Evolutionary conservation across 2,113 vertebrate genomes (phyloP).

Genomic region (Campylomormyrus tamandua): DNA sequence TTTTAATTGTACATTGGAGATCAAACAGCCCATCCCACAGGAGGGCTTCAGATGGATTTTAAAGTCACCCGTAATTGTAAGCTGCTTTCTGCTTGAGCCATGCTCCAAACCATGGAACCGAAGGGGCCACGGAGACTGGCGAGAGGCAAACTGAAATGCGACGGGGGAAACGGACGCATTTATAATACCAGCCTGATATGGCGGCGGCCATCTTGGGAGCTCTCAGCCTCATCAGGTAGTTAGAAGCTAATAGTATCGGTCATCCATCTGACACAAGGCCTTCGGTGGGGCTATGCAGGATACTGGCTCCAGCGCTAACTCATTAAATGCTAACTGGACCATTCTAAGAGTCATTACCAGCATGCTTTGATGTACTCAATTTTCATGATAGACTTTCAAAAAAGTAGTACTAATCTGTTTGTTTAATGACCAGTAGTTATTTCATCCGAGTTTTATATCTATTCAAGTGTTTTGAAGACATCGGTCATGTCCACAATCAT

Average conservation of each 20-base stretch:
- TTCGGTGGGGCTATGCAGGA: neutral
- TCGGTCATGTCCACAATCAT: neutral
- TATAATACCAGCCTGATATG: neutral
- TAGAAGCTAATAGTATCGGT: neutral
- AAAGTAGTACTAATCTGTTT: neutral
- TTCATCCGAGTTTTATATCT: neutral
- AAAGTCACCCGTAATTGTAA: neutral
- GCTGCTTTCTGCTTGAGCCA: neutral
- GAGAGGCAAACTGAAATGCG: neutral
- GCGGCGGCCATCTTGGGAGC: neutral
- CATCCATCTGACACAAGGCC: neutral
- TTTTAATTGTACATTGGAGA: neutral
- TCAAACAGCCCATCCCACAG: neutral
- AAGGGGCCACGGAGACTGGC: neutral
- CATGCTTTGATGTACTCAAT: neutral
- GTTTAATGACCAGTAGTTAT: neutral
- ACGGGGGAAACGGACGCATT: neutral
- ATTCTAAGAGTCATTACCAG: neutral
- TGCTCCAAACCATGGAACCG: neutral
- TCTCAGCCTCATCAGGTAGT: neutral
- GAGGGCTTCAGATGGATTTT: neutral
- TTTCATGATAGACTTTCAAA: neutral
- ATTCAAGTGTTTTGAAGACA: neutral
- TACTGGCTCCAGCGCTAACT: neutral
- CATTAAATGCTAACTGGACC: neutral